Conservation (phyloP, 2,888 invertebrate genomes). For the Elmis aenea region DNA sequence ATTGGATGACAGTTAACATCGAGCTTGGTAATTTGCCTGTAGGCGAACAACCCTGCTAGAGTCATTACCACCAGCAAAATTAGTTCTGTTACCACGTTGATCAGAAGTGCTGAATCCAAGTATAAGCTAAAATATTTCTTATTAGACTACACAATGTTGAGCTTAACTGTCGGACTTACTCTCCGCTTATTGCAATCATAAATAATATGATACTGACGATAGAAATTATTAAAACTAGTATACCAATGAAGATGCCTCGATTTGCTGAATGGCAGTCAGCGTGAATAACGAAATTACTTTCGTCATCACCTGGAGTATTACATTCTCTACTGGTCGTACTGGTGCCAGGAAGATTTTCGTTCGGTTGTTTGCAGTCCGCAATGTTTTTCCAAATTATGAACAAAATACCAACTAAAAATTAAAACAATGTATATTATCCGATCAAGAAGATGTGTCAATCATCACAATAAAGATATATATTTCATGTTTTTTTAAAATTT, state of each 20-base stretch:
- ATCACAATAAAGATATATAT: no score
- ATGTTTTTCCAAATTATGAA: slow-evolving; percentile 73
- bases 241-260: slow-evolving; percentile 67
- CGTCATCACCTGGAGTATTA: slow-evolving; percentile 26
- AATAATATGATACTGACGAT: slow-evolving; percentile 58
- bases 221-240: slow-evolving; percentile 51
- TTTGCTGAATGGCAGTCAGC: slow-evolving; percentile 73
- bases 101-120: slow-evolving; percentile 47
- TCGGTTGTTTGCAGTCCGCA: slow-evolving; percentile 51
- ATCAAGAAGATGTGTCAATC: no score
- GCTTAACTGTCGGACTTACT: slow-evolving; percentile 36
- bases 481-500: no score
- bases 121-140: no score
- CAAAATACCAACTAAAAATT: slow-evolving; percentile 61
- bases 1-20: slow-evolving; percentile 62
- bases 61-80: slow-evolving; percentile 55
- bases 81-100: slow-evolving; percentile 53
- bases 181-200: slow-evolving; percentile 53
- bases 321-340: slow-evolving; percentile 30
- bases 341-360: slow-evolving; percentile 27
- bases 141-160: no score
- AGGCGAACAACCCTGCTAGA: slow-evolving; percentile 56
- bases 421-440: no score
- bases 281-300: slow-evolving; percentile 44
- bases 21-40: slow-evolving; percentile 58